Evolutionary conservation across 2,888 invertebrate genomes (phyloP), one percentile per base, ranked within the genome.

Genomic region (Charanyca ferruginea): DNA sequence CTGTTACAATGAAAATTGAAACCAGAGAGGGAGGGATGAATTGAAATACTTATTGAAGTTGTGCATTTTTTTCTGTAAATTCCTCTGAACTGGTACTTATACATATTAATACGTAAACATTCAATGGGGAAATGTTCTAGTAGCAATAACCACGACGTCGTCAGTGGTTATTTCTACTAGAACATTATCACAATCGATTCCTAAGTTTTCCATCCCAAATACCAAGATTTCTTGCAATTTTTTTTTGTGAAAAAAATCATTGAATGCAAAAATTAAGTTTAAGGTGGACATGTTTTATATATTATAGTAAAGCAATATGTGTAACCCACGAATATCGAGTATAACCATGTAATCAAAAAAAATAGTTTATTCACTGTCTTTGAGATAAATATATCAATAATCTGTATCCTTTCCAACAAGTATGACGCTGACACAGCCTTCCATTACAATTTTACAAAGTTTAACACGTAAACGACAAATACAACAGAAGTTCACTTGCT

Each of bases 401-500:
- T 32, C 32, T 8, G 11, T 23, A 41, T 2, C 18, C 13, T 22
- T 51, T 45, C n/a, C 38, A 45, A 28, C 28, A 28, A 28, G 32
- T 32, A 1, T 32, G 32, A 32, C 28, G 9, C 8, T n/a, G n/a
- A n/a, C n/a, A n/a, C n/a, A n/a, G n/a, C n/a, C n/a, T n/a, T n/a
- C n/a, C n/a, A n/a, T 28, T 28, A 5, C 28, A 7, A 28, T 28
- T 5, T 3, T 45, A 51, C 13, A 20, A 4, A 18, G 23, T 35
- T 22, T 32, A 9, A 62, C 55, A 42, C 22, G 59, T 51, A 57
- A 60, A 52, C n/a, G 45, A 18, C 25, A 63, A 60, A 67, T 44
- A 68, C 44, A 44, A 60, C 22, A 53, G 13, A 54, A 47, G 62
- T 73, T 51, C 54, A 68, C 68, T 69, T 63, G 51, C 61, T 73